A percentile compares a stretch with the other conserved stretches of the same genome.
Evolutionary conservation across 1,140 invertebrate species (phyloP).

Genomic region (Limonius californicus): DNA sequence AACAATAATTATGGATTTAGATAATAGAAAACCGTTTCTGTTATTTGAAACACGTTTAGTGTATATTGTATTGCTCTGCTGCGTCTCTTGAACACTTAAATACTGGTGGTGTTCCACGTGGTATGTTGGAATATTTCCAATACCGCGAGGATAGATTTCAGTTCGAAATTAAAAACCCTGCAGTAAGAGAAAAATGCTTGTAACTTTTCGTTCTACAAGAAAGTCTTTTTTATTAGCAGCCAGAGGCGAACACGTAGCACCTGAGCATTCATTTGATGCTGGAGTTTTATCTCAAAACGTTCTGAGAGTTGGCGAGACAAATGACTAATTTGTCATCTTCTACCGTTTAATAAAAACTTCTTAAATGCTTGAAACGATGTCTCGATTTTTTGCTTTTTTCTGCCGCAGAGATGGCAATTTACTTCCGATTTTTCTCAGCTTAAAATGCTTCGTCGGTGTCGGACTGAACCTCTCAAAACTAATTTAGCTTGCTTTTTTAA

Average conservation of each 20-base stretch:
- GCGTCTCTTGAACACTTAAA: too few species aligned
- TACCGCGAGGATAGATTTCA: too few species aligned
- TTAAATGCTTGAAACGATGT: conserved; percentile 1
- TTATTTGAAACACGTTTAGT: too few species aligned
- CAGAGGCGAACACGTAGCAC: conserved; percentile 8
- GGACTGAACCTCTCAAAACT: too few species aligned
- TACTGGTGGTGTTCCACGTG: too few species aligned
- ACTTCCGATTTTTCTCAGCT: neutral
- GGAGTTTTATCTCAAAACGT: conserved; percentile 5
- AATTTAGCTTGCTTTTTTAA: neutral
- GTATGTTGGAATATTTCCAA: too few species aligned
- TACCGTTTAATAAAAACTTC: conserved; percentile 9
- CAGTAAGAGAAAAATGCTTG: neutral
- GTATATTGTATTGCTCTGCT: too few species aligned
- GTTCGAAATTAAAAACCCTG: too few species aligned
- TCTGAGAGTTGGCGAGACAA: neutral
- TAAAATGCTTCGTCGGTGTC: neutral
- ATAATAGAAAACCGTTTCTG: too few species aligned
- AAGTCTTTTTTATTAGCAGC: conserved; percentile 2
- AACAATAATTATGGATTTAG: too few species aligned
- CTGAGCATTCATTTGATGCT: neutral
- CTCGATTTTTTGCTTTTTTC: neutral
- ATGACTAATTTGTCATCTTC: conserved; percentile 10
- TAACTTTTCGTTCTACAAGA: neutral
- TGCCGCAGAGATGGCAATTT: neutral